phyloP scores from a whole-genome alignment of 2,888 invertebrate genomes.

The Lasioglossum leucozonium region DNA sequence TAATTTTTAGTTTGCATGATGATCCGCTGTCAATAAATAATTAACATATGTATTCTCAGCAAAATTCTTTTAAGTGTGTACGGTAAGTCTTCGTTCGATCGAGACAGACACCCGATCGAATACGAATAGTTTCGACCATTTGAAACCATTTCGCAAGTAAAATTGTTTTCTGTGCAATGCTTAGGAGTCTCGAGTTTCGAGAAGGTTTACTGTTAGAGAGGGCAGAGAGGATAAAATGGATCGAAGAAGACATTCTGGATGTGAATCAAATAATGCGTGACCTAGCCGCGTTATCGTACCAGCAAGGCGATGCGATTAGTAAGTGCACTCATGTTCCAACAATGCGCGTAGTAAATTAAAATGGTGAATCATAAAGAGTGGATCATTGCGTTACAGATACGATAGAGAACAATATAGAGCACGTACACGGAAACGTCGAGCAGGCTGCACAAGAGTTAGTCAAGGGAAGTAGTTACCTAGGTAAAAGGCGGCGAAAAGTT shows the following conservation, averaged over 20 bases:
- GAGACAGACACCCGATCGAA: conserved; percentile 19
- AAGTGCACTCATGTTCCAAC: conserved; percentile 78
- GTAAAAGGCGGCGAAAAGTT: conserved; percentile 90
- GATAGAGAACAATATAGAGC: conserved; percentile 93
- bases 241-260: conserved; percentile 93
- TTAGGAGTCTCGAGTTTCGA: conserved; percentile 90
- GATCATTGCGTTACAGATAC: conserved; percentile 86
- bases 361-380: neutral
- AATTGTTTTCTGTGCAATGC: conserved; percentile 58
- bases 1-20: neutral
- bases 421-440: conserved; percentile 90
- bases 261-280: conserved; percentile 94
- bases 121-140: neutral
- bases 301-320: conserved; percentile 91
- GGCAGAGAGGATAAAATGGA: conserved; percentile 91
- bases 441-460: conserved; percentile 91
- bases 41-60: conserved; percentile 60
- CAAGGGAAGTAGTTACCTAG: conserved; percentile 93
- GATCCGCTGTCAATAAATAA: conserved; percentile 17
- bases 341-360: neutral
- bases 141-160: conserved; percentile 5
- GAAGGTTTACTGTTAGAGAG: conserved; percentile 92
- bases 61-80: conserved; percentile 57
- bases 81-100: conserved; percentile 58
- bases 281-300: conserved; percentile 89